A percentile compares a stretch with the other conserved stretches of the same genome.
phyloP scores from a whole-genome alignment of 64 coral and sea anemone species.

The Astreopora myriophthalma region DNA sequence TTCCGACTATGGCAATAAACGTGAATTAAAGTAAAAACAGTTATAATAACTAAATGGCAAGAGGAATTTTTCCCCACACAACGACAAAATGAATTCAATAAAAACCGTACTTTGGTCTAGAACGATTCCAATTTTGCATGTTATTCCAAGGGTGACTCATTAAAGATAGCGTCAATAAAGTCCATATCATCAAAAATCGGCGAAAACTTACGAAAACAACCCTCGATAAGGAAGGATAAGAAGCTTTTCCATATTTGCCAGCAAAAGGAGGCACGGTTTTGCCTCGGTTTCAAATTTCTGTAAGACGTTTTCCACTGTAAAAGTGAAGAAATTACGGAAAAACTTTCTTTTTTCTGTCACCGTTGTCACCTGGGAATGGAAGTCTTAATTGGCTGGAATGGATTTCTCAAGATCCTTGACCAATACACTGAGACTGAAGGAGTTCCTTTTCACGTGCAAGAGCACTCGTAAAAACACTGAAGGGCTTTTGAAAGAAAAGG shows the following conservation, averaged over 20 bases:
- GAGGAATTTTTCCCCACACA: neutral
- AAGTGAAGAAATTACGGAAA: neutral
- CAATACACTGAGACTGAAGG: neutral
- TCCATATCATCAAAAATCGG: neutral
- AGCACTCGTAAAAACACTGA: neutral
- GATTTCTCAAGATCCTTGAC: neutral
- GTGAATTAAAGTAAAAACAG: neutral
- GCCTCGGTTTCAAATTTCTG: constrained; percentile 5
- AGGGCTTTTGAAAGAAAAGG: neutral
- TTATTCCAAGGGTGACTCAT: neutral
- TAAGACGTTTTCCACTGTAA: neutral
- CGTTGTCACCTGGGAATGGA: neutral
- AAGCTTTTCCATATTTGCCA: neutral
- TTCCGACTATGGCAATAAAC: neutral
- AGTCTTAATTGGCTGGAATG: neutral
- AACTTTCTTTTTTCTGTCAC: neutral
- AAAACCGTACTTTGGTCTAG: neutral
- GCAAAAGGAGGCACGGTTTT: neutral
- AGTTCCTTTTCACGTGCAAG: constrained; percentile 8
- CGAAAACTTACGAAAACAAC: neutral
- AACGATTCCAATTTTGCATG: neutral
- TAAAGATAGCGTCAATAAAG: neutral
- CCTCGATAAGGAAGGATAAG: neutral
- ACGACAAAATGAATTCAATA: neutral
- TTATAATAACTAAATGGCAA: neutral